Percentiles rank a stretch among this genome's conserved stretches.
Conservation (phyloP, 2,113 vertebrate species). For the Corythornis vintsioides region DNA sequence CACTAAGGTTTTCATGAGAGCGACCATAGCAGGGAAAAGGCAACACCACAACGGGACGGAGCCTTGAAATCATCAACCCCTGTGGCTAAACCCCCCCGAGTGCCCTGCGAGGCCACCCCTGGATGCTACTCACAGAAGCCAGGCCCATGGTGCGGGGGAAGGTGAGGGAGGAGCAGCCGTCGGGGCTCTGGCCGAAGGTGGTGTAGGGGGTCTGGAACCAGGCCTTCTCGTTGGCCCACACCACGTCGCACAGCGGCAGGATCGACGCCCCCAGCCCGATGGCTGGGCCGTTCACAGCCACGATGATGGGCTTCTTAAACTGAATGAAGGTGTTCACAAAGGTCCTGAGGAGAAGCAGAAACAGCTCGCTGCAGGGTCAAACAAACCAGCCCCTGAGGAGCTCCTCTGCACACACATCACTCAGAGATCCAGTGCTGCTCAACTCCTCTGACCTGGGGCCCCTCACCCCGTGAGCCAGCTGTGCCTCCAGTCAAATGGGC, state of each 20-base stretch:
- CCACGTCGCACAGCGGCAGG: conserved; percentile 94
- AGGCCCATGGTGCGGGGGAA: conserved; percentile 96
- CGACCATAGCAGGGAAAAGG: neutral
- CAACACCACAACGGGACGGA: neutral
- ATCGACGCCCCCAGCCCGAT: conserved; percentile 94
- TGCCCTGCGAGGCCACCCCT: conserved; percentile 7
- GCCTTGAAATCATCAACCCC: neutral
- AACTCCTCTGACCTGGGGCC: neutral
- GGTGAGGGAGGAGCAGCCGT: conserved; percentile 92
- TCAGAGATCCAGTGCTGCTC: neutral
- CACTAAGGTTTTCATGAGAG: neutral
- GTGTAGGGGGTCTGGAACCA: conserved; percentile 99
- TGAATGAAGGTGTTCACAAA: conserved; percentile 98
- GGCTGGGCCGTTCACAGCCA: conserved; percentile 94
- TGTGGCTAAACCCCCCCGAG: neutral
- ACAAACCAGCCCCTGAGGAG: conserved; percentile 16
- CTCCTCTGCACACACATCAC: neutral
- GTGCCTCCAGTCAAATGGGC: neutral
- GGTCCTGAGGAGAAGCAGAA: conserved; percentile 81
- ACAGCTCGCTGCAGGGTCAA: conserved; percentile 54
- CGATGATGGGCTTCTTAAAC: conserved; percentile 98
- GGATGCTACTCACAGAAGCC: conserved; percentile 88
- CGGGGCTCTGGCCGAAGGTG: conserved; percentile 94
- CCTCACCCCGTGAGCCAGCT: neutral
- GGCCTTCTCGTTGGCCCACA: conserved; percentile 98